Evolutionary conservation across 2,797 vertebrate genomes (phyloP), one percentile per base, ranked within the genome.

Genomic region (Dipus sagitta): DNA sequence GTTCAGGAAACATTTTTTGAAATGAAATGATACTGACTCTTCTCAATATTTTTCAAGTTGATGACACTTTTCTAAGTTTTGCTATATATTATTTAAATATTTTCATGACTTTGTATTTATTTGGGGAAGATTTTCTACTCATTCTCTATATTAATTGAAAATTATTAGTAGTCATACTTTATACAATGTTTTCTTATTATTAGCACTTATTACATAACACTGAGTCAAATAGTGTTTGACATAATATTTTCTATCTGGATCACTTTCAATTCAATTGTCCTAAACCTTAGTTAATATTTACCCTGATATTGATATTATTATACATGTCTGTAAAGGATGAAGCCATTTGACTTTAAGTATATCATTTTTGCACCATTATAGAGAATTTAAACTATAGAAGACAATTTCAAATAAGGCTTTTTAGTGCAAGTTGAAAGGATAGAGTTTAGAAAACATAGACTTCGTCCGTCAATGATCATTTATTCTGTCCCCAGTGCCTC

Each of bases 31-130:
- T 9, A 10, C 54, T 58, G 54, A 58, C 54, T 58, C 14, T 12
- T 58, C 54, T 58, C 54, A 58, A 58, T 58, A 58, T 58, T 94
- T 78, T 87, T 74, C 14, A 88, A 78, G 10, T 76, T 96, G 68
- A 75, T 79, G 42, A 18, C 4, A 75, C 11, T 90, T 84, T 42
- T 17, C 42, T 77, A 70, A 80, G 11, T 30, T 74, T 90, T 92
- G 2, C 14, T 65, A 2, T 92, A 15, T 72, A 18, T 86, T 68
- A 72, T 75, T 78, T 77, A 72, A 75, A 75, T 92, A 38, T 76
- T 89, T 92, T 85, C 23, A 80, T 71, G 75, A 95, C 26, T 92
- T 47, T 47, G 11, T 64, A 75, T 90, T 95, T 81, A 68, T 86
- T 80, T 75, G 64, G 18, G 24, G 12, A 10, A 17, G 3, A 82